Conservation (phyloP, 2,797 vertebrate genomes). For the Macropus fuliginosus region DNA sequence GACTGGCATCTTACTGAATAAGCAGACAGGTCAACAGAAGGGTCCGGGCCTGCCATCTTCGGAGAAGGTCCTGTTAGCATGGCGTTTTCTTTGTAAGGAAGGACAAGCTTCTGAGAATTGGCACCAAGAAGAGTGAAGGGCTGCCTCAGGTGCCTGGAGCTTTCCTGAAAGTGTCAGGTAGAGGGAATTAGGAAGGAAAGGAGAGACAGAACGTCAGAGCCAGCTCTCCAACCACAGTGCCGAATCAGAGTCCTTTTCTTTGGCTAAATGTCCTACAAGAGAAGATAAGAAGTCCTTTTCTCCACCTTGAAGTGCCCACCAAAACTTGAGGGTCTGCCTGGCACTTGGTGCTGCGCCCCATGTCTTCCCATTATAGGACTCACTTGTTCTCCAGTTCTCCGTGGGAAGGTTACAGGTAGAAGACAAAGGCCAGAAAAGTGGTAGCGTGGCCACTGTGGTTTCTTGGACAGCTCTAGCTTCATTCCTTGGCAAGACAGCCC, state of each 20-base stretch:
- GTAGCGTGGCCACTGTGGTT: not conserved
- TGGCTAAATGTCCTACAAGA: not conserved
- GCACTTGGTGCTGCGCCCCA: not conserved
- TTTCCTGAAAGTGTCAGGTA: not conserved
- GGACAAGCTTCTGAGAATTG: not conserved
- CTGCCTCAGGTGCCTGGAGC: not conserved
- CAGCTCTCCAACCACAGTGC: not conserved
- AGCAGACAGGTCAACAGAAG: not conserved
- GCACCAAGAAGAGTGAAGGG: not conserved
- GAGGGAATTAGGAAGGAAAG: not conserved
- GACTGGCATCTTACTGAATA: not conserved
- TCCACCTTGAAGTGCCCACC: not conserved
- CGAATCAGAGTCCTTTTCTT: not conserved
- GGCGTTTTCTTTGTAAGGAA: not conserved
- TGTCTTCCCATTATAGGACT: not conserved
- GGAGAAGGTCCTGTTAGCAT: not conserved
- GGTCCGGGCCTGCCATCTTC: not conserved
- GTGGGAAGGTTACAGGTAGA: not conserved
- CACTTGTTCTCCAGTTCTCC: not conserved
- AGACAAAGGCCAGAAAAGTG: not conserved
- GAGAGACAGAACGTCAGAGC: not conserved
- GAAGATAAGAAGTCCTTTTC: not conserved
- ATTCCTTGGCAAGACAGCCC: not conserved
- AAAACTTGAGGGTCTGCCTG: not conserved
- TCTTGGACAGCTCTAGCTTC: not conserved